Evolutionary conservation across 2,113 vertebrate genomes (phyloP).

Genomic region (Pomatorhinus ruficollis): DNA sequence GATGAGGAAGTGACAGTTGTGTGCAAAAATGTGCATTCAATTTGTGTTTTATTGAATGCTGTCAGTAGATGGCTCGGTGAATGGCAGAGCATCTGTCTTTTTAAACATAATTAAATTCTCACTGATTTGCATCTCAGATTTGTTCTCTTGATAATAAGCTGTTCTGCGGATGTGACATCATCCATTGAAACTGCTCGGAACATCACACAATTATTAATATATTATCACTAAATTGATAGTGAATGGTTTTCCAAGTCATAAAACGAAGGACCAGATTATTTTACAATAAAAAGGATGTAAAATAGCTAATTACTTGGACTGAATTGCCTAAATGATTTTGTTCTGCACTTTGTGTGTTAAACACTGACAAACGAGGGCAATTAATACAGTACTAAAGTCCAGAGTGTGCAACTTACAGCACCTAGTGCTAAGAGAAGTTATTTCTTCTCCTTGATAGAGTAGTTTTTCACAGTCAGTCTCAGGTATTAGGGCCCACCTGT

Average conservation of each 20-base stretch:
- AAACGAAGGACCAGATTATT: slow-evolving; percentile 20
- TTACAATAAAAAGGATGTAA: slow-evolving; percentile 7
- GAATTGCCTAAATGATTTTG: not conserved
- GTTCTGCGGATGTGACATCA: not conserved
- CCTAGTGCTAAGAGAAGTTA: not conserved
- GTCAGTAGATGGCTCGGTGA: not conserved
- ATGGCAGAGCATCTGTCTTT: not conserved
- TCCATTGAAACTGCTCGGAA: slow-evolving; percentile 1
- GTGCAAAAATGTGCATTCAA: not conserved
- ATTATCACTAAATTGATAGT: slow-evolving; percentile 10
- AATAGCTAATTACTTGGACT: slow-evolving; percentile 11
- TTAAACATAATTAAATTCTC: slow-evolving; percentile 7
- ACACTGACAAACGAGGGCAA: slow-evolving; percentile 25
- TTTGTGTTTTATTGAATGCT: not conserved
- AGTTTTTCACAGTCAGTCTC: not conserved
- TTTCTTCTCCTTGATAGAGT: not conserved
- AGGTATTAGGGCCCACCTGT: not conserved
- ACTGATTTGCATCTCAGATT: slow-evolving; percentile 20
- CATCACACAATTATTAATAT: slow-evolving; percentile 5
- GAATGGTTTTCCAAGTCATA: slow-evolving; percentile 8
- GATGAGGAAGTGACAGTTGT: not conserved
- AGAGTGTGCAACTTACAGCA: not conserved
- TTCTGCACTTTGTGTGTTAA: slow-evolving; percentile 17
- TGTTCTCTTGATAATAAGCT: not conserved
- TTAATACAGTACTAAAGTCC: not conserved